Conservation (phyloP, 1,140 invertebrate genomes). For the Cydia pomonella region DNA sequence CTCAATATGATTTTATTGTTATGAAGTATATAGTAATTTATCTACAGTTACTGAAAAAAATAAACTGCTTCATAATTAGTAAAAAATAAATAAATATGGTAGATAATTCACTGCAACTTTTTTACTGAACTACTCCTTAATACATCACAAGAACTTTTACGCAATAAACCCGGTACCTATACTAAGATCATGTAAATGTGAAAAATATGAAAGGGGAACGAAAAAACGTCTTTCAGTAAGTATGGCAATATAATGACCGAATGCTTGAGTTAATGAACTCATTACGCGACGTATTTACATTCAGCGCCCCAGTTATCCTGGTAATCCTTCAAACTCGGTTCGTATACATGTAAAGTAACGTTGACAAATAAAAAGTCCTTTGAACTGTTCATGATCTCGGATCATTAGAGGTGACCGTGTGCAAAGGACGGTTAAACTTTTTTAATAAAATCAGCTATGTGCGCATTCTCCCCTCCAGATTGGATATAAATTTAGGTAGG, state of each 20-base stretch:
- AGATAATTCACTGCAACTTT: too few species aligned
- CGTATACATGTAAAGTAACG: background rate
- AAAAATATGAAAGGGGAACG: background rate
- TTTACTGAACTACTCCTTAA: too few species aligned
- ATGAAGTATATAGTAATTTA: too few species aligned
- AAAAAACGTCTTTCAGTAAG: background rate
- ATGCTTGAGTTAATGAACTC: constrained; percentile 2
- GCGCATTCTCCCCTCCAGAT: constrained; percentile 40
- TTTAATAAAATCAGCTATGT: constrained; percentile 63
- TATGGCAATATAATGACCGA: constrained; percentile 1
- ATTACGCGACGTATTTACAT: constrained; percentile 26
- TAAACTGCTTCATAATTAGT: too few species aligned
- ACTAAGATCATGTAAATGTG: background rate
- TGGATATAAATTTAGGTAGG: constrained; percentile 59
- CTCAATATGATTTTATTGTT: too few species aligned
- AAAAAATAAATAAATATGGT: too few species aligned
- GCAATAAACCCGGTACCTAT: constrained; percentile 1
- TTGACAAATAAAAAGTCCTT: constrained; percentile 30
- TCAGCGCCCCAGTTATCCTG: background rate
- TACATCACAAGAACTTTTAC: too few species aligned
- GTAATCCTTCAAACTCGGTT: background rate
- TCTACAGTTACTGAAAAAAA: too few species aligned
- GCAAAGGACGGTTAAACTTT: constrained; percentile 53
- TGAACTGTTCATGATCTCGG: constrained; percentile 48
- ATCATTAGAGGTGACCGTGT: constrained; percentile 51